Conservation (phyloP, 2,888 invertebrate species). For the Polydrusus cervinus region DNA sequence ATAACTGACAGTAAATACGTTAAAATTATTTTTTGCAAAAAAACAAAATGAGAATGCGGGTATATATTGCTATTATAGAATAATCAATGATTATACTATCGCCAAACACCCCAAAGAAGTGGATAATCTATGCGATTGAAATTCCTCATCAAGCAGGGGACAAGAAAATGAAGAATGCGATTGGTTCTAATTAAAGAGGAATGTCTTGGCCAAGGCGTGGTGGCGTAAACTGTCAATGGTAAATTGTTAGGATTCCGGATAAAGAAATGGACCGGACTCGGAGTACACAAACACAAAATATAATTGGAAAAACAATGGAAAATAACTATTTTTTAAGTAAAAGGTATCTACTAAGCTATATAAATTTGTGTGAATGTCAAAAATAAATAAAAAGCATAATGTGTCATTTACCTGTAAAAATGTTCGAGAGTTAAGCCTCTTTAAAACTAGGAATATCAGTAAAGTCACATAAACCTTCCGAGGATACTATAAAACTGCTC, state of each 20-base stretch:
- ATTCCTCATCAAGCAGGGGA: constrained; percentile 57
- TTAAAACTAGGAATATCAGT: too few relatives aligned
- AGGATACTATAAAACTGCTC: too few relatives aligned
- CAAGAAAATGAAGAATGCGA: constrained; percentile 60
- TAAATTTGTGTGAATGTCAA: too few relatives aligned
- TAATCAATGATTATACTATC: too few relatives aligned
- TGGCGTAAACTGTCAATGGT: constrained; percentile 69
- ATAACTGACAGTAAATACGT: background rate
- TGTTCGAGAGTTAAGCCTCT: too few relatives aligned
- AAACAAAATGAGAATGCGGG: too few relatives aligned
- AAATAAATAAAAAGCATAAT: too few relatives aligned
- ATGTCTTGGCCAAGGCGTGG: constrained; percentile 45
- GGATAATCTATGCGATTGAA: constrained; percentile 57
- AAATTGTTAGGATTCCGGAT: constrained; percentile 69
- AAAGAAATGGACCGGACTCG: constrained; percentile 45
- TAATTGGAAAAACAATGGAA: background rate
- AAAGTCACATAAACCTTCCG: too few relatives aligned
- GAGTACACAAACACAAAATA: background rate
- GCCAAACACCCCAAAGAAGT: constrained; percentile 31
- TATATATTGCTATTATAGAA: too few relatives aligned
- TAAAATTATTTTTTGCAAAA: too few relatives aligned
- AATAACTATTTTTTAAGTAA: background rate
- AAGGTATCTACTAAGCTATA: background rate
- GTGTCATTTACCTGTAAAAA: too few relatives aligned
- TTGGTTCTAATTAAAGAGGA: constrained; percentile 60